Conservation (phyloP, 2,797 vertebrate species). For the Picus viridis region DNA sequence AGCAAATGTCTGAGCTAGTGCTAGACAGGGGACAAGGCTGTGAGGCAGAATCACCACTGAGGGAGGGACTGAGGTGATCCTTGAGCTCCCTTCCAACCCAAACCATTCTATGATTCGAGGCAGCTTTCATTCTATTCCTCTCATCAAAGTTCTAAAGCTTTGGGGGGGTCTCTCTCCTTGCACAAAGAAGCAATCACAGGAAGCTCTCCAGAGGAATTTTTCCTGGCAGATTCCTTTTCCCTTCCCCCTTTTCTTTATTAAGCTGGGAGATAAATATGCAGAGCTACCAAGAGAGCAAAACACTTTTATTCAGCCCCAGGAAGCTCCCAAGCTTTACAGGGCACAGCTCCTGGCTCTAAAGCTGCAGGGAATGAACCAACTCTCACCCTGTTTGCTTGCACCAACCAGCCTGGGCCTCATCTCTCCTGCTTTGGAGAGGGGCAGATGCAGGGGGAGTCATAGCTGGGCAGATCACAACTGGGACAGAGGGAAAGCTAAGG, state of each 20-base stretch:
- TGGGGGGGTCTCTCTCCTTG: neutral
- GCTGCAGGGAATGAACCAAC: neutral
- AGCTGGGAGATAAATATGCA: constrained; percentile 7
- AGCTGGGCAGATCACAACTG: neutral
- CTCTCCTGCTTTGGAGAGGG: neutral
- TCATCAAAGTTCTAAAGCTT: neutral
- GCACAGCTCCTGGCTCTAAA: neutral
- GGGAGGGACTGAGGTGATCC: neutral
- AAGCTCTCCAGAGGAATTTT: neutral
- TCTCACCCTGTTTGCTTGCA: neutral
- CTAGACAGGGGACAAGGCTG: neutral
- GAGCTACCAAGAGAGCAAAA: neutral
- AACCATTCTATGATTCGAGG: neutral
- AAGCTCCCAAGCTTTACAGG: neutral
- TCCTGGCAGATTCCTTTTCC: neutral
- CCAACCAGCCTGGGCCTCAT: neutral
- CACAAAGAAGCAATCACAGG: neutral
- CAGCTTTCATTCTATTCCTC: neutral
- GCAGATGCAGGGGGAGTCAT: neutral
- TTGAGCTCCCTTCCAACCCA: neutral
- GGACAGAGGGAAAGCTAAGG: neutral
- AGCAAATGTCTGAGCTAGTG: neutral
- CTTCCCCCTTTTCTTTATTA: neutral
- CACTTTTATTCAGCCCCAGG: neutral
- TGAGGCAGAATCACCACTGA: neutral